Conservation (phyloP, 1,140 invertebrate species). For the Bombus cullumanus region DNA sequence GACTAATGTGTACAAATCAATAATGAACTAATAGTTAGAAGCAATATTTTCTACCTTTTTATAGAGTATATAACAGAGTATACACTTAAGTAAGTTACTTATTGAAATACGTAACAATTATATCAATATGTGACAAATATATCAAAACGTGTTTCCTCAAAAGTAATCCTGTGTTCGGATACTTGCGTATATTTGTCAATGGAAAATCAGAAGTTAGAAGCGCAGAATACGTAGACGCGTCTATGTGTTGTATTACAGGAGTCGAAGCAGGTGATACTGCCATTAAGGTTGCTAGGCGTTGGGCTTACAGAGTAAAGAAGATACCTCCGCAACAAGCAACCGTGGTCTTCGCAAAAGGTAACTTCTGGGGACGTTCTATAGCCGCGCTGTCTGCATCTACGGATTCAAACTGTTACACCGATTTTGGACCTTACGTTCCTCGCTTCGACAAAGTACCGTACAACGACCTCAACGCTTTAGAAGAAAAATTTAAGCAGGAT, state of each 20-base stretch:
- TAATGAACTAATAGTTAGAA: too few species aligned
- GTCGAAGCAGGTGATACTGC: conserved; percentile 92
- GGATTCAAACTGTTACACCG: conserved; percentile 86
- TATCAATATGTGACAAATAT: too few species aligned
- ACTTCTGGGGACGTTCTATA: conserved; percentile 94
- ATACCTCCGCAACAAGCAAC: conserved; percentile 88
- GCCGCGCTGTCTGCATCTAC: conserved; percentile 91
- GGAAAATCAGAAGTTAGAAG: background rate
- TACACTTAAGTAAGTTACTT: too few species aligned
- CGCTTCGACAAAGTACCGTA: conserved; percentile 89
- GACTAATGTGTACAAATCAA: too few species aligned
- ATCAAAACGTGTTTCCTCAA: too few species aligned
- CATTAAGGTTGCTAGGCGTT: conserved; percentile 89
- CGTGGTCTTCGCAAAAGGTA: conserved; percentile 89
- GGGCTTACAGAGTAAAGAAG: conserved; percentile 91
- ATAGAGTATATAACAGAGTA: too few species aligned
- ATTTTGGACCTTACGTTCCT: conserved; percentile 92
- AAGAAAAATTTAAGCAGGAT: conserved; percentile 83
- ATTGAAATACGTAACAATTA: too few species aligned
- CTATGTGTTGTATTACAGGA: conserved; percentile 80
- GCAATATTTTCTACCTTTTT: too few species aligned
- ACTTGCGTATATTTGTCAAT: too few species aligned
- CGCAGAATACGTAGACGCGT: background rate
- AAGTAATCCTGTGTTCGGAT: background rate
- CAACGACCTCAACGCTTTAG: conserved; percentile 87